Evolutionary conservation across 64 coral and sea anemone genomes (phyloP), one percentile per base, ranked within the genome.

Genomic region (Hydrozoanthus tunicans): DNA sequence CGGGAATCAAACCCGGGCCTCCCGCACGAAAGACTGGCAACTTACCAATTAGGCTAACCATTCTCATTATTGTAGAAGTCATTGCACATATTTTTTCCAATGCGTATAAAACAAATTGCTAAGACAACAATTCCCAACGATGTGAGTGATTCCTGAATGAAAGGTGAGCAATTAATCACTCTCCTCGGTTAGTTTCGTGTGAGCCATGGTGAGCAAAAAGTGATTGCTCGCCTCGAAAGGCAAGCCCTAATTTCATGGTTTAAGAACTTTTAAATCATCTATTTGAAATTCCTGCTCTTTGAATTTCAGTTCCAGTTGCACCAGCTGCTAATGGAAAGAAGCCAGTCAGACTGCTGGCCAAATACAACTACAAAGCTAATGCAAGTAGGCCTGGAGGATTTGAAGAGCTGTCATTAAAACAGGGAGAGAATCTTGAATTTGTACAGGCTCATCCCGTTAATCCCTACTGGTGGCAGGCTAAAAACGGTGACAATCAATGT

Each of bases 391-490:
- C 97, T 58, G 97, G 97, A 24, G 97, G 97, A 58, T 99, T 99
- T 90, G 91, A 94, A 62, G 97, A 99, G 72, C 67, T 99, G 58
- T 79, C 97, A 4, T 53, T 99, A 59, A 92, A 70, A 77, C 91
- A 93, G 68, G 94, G 83, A 90, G 91, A 99, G 65, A 94, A 71
- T 61, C 64, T 99, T 32, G 89, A 90, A 9, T 99, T 96, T 68
- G 7, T 93, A 51, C 83, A 92, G 64, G 60, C 83, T 25, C 97
- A 99, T 52, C 85, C 94, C 8, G 17, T 10, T 11, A 93, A 96
- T 65, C 91, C 94, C 14, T 92, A 88, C 70, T 99, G 97, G 97
- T 99, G 97, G 97, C 84, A 96, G 85, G 94, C 92, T 17, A 58
- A 62, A 70, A 82, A 93, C 55, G 70, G 72, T 26, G 89, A 72